Percentiles rank a stretch among this genome's conserved stretches.
Conservation (phyloP, 2,113 vertebrate species). For the Cephalopholis sonnerati region DNA sequence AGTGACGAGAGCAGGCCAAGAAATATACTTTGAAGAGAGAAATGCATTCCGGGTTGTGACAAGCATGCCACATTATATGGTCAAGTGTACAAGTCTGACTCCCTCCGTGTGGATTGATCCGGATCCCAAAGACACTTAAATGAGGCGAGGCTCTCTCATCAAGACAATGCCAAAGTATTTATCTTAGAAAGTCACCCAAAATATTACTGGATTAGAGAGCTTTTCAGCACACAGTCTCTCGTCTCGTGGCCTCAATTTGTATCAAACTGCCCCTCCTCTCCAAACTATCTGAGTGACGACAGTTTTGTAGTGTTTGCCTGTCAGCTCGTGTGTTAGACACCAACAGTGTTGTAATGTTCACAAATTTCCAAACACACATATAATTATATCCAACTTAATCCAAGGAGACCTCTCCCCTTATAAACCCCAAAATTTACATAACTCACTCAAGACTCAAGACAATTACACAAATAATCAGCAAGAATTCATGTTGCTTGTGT, state of each 20-base stretch:
- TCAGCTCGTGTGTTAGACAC: slow-evolving; percentile 6
- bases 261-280: slow-evolving; percentile 40
- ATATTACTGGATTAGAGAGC: slow-evolving; percentile 77
- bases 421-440: slow-evolving; percentile 35
- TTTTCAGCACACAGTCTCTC: slow-evolving; percentile 66
- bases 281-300: slow-evolving; percentile 32
- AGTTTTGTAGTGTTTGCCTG: slow-evolving; percentile 25
- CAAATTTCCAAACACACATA: slow-evolving; percentile 13
- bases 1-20: slow-evolving; percentile 79
- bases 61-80: slow-evolving; percentile 80
- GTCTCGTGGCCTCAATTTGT: slow-evolving; percentile 71
- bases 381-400: slow-evolving; percentile 37
- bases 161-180: slow-evolving; percentile 78
- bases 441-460: slow-evolving; percentile 31
- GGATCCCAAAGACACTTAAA: slow-evolving; percentile 77
- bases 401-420: neutral
- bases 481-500: slow-evolving; percentile 20
- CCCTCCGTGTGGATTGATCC: slow-evolving; percentile 71
- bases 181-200: slow-evolving; percentile 79
- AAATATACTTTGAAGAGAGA: slow-evolving; percentile 83
- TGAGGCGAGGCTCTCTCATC: slow-evolving; percentile 65
- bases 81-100: slow-evolving; percentile 77
- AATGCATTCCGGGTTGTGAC: slow-evolving; percentile 76
- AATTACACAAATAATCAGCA: slow-evolving; percentile 41
- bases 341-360: slow-evolving; percentile 1